Base-by-base conservation (phyloP, 2,797 vertebrate species). In the Eulemur coronatus region DNA sequence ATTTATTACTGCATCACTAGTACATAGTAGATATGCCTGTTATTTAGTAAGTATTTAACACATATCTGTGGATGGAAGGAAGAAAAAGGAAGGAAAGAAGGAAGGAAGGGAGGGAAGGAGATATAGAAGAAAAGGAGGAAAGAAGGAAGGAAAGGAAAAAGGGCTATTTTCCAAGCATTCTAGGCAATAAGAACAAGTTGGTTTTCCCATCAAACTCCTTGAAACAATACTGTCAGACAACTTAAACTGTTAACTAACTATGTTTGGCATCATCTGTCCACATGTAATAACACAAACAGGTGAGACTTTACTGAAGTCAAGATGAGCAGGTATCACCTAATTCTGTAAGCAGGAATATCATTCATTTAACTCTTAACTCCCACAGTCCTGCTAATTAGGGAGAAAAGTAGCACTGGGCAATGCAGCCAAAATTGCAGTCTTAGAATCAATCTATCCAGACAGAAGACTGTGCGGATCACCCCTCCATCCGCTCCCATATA, bases 91-190 rank as follows among this genome's bases (percentile, higher is more conserved):
- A 65, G 61, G 17, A 80, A 17, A 11, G 82, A 17, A 50, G 30
- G 20, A 15, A 5, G 24, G n/a, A 11, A 4, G 1, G 22, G 9
- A 7, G 24, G 33, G 33, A 26, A 4, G 4, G 4, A 18, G 10
- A 0, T 11, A 20, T 4, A 4, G 24, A 26, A 3, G 3, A 5
- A 26, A 5, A 14, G 35, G 67, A 5, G 35, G 41, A 43, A 26
- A 15, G 24, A 43, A 9, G 35, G 70, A 12, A 20, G 22, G 28
- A 28, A 33, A 14, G 35, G 35, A 35, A 50, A n/a, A 52, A 76
- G 6, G 7, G n/a, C 69, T 67, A 57, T 76, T 84, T 91, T 82
- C 55, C 24, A 84, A 13, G 28, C 59, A 96, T 82, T 88, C 95
- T 76, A 81, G 46, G 3, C 12, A 95, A 65, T 55, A 78, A 13